A percentile compares a stretch with the other conserved stretches of the same genome.
These are phyloP conservation scores for Chaenodraco wilsoni DNA, from an alignment of 2,797 vertebrate species.

Conservation along the genomic window DNA sequence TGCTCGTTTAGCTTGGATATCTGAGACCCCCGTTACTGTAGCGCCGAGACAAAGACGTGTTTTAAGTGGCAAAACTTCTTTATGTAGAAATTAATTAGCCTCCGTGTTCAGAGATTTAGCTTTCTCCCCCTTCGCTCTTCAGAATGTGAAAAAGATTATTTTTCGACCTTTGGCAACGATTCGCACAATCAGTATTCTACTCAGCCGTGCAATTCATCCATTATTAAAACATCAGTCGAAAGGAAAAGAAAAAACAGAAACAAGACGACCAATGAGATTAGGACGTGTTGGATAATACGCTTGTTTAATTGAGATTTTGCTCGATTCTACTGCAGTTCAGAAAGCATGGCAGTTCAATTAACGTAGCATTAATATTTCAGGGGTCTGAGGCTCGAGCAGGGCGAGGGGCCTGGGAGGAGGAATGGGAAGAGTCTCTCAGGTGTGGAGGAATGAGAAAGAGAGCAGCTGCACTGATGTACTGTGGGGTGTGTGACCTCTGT, in stretches of 20 bases:
- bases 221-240: constrained; percentile 69
- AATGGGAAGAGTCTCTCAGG: constrained; percentile 20
- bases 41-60: constrained; percentile 27
- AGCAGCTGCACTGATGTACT: constrained; percentile 62
- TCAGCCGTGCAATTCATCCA: constrained; percentile 54
- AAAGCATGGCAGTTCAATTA: constrained; percentile 75
- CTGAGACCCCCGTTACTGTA: not conserved
- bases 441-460: constrained; percentile 51
- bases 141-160: constrained; percentile 18
- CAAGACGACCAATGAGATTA: constrained; percentile 72
- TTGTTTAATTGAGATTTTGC: constrained; percentile 76
- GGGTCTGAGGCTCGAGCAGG: constrained; percentile 33
- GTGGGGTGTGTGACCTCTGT: constrained; percentile 57
- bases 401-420: constrained; percentile 9
- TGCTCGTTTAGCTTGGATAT: constrained; percentile 47
- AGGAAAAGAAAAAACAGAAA: constrained; percentile 52
- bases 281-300: constrained; percentile 75
- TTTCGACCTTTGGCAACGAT: constrained; percentile 49
- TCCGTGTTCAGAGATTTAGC: constrained; percentile 10
- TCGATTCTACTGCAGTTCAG: constrained; percentile 64
- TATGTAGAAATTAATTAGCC: constrained; percentile 22
- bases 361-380: constrained; percentile 74
- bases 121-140: not conserved
- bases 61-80: not conserved
- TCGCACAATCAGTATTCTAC: constrained; percentile 11